These are phyloP conservation scores for Cephus cinctus DNA, from an alignment of 1,140 invertebrate genomes.

Conservation along the genomic window DNA sequence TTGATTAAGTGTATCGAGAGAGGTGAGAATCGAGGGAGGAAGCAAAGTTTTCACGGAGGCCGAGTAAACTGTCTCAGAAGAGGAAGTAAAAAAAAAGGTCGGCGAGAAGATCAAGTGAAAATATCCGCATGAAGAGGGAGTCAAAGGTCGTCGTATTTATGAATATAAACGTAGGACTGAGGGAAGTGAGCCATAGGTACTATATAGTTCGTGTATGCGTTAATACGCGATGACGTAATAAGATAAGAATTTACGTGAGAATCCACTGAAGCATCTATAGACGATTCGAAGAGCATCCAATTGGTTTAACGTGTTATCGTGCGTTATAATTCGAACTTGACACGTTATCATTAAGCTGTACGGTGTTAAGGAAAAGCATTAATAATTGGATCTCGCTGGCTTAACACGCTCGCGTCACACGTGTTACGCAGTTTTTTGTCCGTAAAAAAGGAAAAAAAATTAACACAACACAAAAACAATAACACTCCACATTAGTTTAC, in stretches of 20 bases:
- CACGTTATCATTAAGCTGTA: conserved; percentile 15
- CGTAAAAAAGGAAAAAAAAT: conserved; percentile 2
- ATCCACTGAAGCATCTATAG: too few relatives aligned
- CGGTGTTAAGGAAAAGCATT: conserved; percentile 19
- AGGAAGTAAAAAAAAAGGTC: too few relatives aligned
- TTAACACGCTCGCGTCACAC: conserved; percentile 6
- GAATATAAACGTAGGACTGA: conserved; percentile 29
- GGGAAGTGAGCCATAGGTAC: conserved; percentile 26
- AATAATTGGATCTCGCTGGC: conserved; percentile 21
- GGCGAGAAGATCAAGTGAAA: too few relatives aligned
- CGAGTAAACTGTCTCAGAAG: conserved; percentile 3
- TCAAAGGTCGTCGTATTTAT: conserved; percentile 11
- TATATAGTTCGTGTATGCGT: not conserved
- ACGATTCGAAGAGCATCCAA: conserved; percentile 9
- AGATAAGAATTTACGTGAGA: not conserved
- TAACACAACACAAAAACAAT: conserved; percentile 2
- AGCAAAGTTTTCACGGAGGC: too few relatives aligned
- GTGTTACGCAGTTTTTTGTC: not conserved
- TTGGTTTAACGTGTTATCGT: too few relatives aligned
- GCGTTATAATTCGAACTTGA: too few relatives aligned
- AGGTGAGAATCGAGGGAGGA: too few relatives aligned
- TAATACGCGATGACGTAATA: not conserved
- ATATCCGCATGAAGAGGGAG: too few relatives aligned
- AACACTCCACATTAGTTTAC: not conserved
- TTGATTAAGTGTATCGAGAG: too few relatives aligned